Evolutionary conservation across 1,140 invertebrate genomes (phyloP), one percentile per base, ranked within the genome.

Genomic region (Epicauta chinensis): DNA sequence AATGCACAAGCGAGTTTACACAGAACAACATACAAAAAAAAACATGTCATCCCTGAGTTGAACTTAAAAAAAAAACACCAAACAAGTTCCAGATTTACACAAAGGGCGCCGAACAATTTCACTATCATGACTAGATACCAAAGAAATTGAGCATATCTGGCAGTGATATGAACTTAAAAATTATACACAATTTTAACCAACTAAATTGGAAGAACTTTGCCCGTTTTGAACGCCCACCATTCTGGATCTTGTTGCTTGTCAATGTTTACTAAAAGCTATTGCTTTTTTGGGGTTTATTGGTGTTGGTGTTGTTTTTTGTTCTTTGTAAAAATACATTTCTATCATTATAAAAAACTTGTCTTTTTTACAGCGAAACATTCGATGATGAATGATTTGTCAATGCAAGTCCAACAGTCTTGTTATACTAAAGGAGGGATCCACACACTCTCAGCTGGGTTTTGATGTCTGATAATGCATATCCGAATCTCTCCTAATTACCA

Each of bases 401-500:
- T 51, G 59, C 61, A 62, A 55, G 49, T 62, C 51, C 31, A 64
- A 44, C 31, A 64, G 41, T 40, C 49, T 50, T 15, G 45, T 61
- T 31, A 62, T 58, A 35, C 58, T 62, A 45, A 62, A 64, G 3
- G 49, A 50, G 9, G 50, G 42, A 45, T 56, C 53, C 34, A 54
- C 50, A 53, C 31, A 47, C 32, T 56, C 60, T 65, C 66, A 66
- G 62, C 66, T 66, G 39, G 64, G 62, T 53, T 68, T 65, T 23
- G 64, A 61, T 36, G 59, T 48, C 34, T 63, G 62, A 31, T 60
- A 55, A 45, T 64, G 59, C 10, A 63, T 53, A 15, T 67, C 62
- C 14, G 60, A 48, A 53, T 68, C 68, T 39, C 65, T 52, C 53
- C 68, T 55, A 9, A 68, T 65, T 48, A 68, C 66, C 62, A 70